Base-by-base conservation (phyloP, 1,140 invertebrate genomes). In the Oncopeltus fasciatus region DNA sequence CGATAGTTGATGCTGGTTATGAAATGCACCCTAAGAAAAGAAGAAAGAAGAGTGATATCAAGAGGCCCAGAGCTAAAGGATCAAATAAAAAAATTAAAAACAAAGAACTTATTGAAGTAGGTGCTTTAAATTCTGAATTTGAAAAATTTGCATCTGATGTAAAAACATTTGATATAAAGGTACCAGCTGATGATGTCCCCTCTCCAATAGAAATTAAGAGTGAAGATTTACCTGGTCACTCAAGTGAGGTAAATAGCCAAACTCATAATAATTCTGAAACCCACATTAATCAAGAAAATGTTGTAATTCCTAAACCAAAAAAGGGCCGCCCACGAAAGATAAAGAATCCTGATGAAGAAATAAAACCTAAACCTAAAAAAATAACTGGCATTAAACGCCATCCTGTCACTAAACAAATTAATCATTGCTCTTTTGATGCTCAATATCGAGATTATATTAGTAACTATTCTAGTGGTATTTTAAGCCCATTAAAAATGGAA, bases 1-100 rank as follows among this genome's bases (percentile, higher is more conserved):
- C 72, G 5, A 71, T 80, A 2, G 77, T 72, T 38, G 79, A 81
- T 57, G 78, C 76, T 27, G 78, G 78, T 5, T 79, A 78, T 59
- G 77, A 78, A 65, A 72, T 76, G 2, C 76, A 75, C 53, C 73
- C 73, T 49, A 72, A 63, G 26, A 70, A 70, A 14, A 76, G 76
- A 57, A 69, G 72, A 56, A 76, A 73, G 63, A 71, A 73, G 29
- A 27, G 24, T 18, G 20, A 29, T 44, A 59, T 26, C 20, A 61
- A 59, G 60, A 61, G 28, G n/a, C n/a, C 44, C 57, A 28, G 56
- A 26, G 14, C 44, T 11, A 16, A 27, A 14, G 47, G 33, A 33
- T 24, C 29, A 26, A 59, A 57, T 24, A 53, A 53, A 26, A 53
- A 53, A 53, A 26, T 53, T 53, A 61, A 27, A 61, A 16, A 47